Evolutionary conservation across 2,113 vertebrate species (phyloP).

Genomic region (Leptosomus discolor): DNA sequence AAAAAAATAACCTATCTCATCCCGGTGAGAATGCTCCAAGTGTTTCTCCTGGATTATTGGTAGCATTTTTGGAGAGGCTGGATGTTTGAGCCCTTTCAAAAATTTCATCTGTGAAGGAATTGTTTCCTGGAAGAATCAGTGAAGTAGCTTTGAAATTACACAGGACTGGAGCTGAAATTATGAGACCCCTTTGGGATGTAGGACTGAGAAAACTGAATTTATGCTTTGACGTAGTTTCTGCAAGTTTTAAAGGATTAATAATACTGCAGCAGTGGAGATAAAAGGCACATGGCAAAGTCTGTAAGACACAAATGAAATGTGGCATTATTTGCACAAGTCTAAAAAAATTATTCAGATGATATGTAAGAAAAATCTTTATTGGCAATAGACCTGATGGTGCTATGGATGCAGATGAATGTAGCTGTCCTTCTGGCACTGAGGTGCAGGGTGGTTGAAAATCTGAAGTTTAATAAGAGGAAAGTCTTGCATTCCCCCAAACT

Average conservation of each 20-base stretch:
- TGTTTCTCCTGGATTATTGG: conserved; percentile 40
- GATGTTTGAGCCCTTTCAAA: conserved; percentile 10
- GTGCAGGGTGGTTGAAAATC: background rate
- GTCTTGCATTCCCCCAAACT: background rate
- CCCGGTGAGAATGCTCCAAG: background rate
- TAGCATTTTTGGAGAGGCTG: background rate
- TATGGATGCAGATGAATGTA: background rate
- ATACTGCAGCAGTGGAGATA: background rate
- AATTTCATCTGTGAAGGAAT: conserved; percentile 5
- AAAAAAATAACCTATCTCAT: conserved; percentile 34
- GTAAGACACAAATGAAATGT: background rate
- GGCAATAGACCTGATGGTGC: background rate
- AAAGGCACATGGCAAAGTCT: background rate
- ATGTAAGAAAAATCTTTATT: background rate
- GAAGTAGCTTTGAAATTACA: conserved; percentile 30
- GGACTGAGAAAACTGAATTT: conserved; percentile 1
- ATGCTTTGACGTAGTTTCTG: background rate
- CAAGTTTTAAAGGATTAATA: conserved; percentile 27
- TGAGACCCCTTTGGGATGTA: background rate
- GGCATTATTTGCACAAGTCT: background rate
- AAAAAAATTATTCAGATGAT: background rate
- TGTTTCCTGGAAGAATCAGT: conserved; percentile 12
- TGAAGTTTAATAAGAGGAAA: background rate
- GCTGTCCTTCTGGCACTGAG: background rate
- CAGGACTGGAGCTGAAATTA: background rate